These are phyloP conservation scores for Eupithecia inturbata DNA, from an alignment of 2,888 invertebrate species.

Conservation along the genomic window DNA sequence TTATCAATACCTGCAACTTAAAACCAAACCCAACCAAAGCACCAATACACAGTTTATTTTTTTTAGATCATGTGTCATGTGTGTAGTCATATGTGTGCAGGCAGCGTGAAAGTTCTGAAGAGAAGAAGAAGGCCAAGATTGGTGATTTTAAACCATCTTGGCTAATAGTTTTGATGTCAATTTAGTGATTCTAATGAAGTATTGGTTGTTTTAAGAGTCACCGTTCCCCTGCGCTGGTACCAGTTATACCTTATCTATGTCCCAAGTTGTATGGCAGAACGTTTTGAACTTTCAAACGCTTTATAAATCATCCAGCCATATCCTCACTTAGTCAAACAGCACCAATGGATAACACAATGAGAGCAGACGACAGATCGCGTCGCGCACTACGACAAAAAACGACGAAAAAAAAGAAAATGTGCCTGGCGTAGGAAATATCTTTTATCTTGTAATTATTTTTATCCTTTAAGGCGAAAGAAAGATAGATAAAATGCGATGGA, in stretches of 20 bases:
- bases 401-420: conserved; percentile 55
- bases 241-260: not conserved
- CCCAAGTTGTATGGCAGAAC: not conserved
- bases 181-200: too few relatives aligned
- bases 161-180: too few relatives aligned
- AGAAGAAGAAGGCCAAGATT: too few relatives aligned
- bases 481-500: conserved; percentile 63
- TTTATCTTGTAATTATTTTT: conserved; percentile 84
- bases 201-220: too few relatives aligned
- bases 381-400: conserved; percentile 64
- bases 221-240: too few relatives aligned
- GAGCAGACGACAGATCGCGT: conserved; percentile 71
- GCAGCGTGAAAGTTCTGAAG: too few relatives aligned
- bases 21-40: too few relatives aligned
- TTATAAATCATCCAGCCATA: conserved; percentile 16
- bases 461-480: conserved; percentile 79
- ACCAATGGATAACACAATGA: conserved; percentile 74
- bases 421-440: conserved; percentile 66
- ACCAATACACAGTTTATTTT: too few relatives aligned
- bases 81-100: too few relatives aligned
- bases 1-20: too few relatives aligned
- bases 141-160: too few relatives aligned
- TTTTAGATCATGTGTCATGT: too few relatives aligned
- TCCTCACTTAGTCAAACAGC: conserved; percentile 51
- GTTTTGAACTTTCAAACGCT: not conserved